Base-by-base conservation (phyloP, 2,113 vertebrate species). In the Cyphomyrus plagiostoma region DNA sequence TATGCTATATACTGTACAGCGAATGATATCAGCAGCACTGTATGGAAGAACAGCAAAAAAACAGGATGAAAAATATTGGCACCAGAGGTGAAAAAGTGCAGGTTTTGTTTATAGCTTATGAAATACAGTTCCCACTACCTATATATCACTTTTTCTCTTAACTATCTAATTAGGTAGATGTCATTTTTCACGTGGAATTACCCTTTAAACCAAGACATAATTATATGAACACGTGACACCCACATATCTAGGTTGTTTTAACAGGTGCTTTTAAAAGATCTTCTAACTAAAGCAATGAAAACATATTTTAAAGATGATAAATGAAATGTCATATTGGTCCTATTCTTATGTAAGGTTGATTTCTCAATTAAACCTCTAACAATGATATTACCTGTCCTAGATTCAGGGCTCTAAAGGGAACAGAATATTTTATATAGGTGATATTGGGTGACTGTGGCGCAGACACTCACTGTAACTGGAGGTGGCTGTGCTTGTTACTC, bases 401-500 rank as follows among this genome's bases (percentile, higher is more conserved):
- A 42, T 80, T 80, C 35, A 80, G 74, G 35, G 74, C 15, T 80
- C 30, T 80, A 42, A 42, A 80, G 13, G 74, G 74, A 80, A 80
- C 7, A 35, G 30, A 80, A 42, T 80, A 50, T 26, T 86, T 48
- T 23, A 50, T 86, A 86, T 30, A 39, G 35, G 89, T 13, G 26
- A 42, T n/a, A n/a, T 9, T 48, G n/a, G 77, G 74, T 80, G 15
- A 80, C 19, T 46, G 80, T 48, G 48, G 89, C 82, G 52, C 88
- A 26, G 39, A 26, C 26, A 66, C 21, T 86, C 80, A 46, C 53
- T 86, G 89, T 85, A 86, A 86, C 53, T 66, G 52, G 45, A 86
- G 82, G 39, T 86, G 58, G 89, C 42, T 66, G 39, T 42, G 88
- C 88, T 58, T 84, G 50, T 89, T 80, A 89, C 48, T 26, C 62